phyloP scores from a whole-genome alignment of 2,113 vertebrate species.

The Petaurus breviceps region DNA sequence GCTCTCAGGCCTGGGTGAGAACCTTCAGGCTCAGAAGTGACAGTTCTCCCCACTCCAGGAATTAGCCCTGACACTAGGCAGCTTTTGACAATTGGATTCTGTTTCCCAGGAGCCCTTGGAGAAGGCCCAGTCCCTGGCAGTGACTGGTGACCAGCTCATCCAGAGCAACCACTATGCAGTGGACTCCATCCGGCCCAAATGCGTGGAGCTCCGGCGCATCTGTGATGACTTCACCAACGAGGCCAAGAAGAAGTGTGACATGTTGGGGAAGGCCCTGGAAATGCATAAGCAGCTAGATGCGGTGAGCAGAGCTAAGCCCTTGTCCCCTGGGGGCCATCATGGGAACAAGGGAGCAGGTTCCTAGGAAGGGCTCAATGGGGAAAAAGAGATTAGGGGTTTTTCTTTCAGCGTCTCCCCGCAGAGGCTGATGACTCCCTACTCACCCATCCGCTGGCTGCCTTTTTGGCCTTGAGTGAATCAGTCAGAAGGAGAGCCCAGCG shows the following conservation, averaged over 20 bases:
- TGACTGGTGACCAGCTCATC: constrained; percentile 94
- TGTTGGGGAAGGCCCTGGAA: constrained; percentile 92
- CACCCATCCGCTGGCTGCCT: neutral
- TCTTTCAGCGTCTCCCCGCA: neutral
- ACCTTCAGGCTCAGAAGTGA: neutral
- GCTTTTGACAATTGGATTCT: constrained; percentile 2
- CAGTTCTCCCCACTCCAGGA: neutral
- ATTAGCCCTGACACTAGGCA: neutral
- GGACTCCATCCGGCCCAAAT: constrained; percentile 94
- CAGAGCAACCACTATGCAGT: constrained; percentile 95
- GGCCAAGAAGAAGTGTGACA: constrained; percentile 91
- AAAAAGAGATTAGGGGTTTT: too few relatives aligned
- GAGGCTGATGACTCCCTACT: neutral
- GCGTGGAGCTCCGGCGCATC: constrained; percentile 92
- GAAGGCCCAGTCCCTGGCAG: constrained; percentile 92
- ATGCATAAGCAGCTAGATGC: constrained; percentile 92
- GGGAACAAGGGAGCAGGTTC: too few relatives aligned
- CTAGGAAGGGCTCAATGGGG: too few relatives aligned
- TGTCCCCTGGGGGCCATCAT: too few relatives aligned
- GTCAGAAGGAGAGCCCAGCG: neutral
- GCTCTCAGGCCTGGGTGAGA: neutral
- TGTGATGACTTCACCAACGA: constrained; percentile 95
- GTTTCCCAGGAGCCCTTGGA: constrained; percentile 88
- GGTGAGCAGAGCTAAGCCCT: constrained; percentile 82
- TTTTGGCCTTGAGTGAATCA: neutral